Evolutionary conservation across 2,113 vertebrate species (phyloP).

Genomic region (Rallus limicola): DNA sequence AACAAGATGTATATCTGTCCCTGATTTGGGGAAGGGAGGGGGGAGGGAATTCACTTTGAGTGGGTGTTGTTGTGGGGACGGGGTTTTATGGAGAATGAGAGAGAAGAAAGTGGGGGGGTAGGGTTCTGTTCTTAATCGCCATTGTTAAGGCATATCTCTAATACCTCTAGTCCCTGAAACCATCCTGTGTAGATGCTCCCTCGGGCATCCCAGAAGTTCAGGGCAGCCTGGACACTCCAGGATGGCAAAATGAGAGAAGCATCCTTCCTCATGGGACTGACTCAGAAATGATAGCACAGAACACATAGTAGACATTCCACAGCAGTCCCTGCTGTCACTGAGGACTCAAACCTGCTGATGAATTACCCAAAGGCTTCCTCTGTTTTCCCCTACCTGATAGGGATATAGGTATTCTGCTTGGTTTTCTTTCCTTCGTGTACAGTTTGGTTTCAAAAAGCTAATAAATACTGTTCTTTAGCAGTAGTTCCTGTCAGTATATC

Average conservation of each 20-base stretch:
- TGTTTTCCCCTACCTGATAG: accelerated
- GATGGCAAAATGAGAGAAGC: not conserved
- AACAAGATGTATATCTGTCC: too few relatives aligned
- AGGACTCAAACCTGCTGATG: not conserved
- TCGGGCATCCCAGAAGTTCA: not conserved
- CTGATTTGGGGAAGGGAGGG: too few relatives aligned
- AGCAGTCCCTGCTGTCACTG: not conserved
- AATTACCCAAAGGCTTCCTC: not conserved
- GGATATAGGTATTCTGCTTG: not conserved
- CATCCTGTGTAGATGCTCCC: not conserved
- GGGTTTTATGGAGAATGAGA: too few relatives aligned
- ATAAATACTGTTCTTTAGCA: not conserved
- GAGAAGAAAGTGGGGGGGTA: too few relatives aligned
- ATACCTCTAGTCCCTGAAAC: too few relatives aligned
- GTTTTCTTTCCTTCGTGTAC: not conserved
- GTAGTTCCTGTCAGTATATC: not conserved
- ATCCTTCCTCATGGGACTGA: not conserved
- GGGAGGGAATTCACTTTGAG: too few relatives aligned
- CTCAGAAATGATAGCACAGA: not conserved
- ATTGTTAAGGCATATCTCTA: too few relatives aligned
- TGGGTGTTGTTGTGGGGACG: too few relatives aligned
- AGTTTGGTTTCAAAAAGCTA: not conserved
- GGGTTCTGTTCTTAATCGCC: too few relatives aligned
- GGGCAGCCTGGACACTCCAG: not conserved
- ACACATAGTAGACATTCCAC: not conserved